A percentile compares a stretch with the other conserved stretches of the same genome.
Evolutionary conservation across 2,888 invertebrate species (phyloP).

Genomic region (Nudaria mundana): DNA sequence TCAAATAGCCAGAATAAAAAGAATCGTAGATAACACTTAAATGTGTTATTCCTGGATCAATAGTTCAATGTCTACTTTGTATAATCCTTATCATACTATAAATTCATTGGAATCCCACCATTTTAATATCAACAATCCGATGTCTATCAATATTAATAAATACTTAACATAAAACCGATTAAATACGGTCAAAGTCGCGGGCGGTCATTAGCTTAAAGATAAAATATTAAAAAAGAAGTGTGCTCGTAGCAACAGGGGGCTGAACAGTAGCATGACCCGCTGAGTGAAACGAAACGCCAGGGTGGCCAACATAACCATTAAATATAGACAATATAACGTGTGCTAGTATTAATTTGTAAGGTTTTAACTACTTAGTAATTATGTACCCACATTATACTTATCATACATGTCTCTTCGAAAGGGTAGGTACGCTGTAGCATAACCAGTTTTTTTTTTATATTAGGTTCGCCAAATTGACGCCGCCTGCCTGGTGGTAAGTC

Average conservation of each 20-base stretch:
- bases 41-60: too few relatives aligned
- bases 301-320: conserved; percentile 47
- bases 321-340: conserved; percentile 17
- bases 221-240: conserved; percentile 51
- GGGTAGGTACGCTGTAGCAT: too few relatives aligned
- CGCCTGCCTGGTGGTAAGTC: too few relatives aligned
- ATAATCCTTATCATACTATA: conserved; percentile 1
- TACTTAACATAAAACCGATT: conserved; percentile 25
- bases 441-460: too few relatives aligned
- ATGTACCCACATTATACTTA: too few relatives aligned
- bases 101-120: conserved; percentile 7
- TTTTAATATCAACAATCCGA: conserved; percentile 7
- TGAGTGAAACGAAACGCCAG: conserved; percentile 57
- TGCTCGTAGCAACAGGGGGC: conserved; percentile 65
- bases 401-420: too few relatives aligned
- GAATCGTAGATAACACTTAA: too few relatives aligned
- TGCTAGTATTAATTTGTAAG: neutral
- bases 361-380: too few relatives aligned
- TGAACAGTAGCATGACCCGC: conserved; percentile 71
- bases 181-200: conserved; percentile 22
- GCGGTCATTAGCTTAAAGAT: conserved; percentile 41
- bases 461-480: too few relatives aligned
- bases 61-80: too few relatives aligned
- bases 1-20: too few relatives aligned
- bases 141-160: conserved; percentile 20